phyloP scores from a whole-genome alignment of 1,140 invertebrate species.

The Epicauta chinensis region DNA sequence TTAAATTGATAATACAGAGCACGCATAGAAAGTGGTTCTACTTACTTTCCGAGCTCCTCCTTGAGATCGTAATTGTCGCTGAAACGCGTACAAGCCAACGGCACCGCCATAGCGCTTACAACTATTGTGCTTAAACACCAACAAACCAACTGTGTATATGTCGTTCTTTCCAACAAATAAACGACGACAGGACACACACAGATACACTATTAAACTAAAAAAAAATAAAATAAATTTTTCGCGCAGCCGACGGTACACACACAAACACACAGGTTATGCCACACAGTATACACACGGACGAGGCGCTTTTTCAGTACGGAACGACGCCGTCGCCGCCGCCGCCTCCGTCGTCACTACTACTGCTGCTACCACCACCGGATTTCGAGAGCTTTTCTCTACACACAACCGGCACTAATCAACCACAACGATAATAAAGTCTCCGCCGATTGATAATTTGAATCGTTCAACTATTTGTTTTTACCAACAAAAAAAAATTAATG shows the following conservation, averaged over 20 bases:
- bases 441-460: too few relatives aligned
- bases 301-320: too few relatives aligned
- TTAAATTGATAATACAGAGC: too few relatives aligned
- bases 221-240: slow-evolving; percentile 10
- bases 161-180: slow-evolving; percentile 16
- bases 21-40: slow-evolving; percentile 37
- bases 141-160: slow-evolving; percentile 27
- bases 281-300: slow-evolving; percentile 27
- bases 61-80: slow-evolving; percentile 99
- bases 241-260: slow-evolving; percentile 21
- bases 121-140: slow-evolving; percentile 21
- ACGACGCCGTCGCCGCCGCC: neutral
- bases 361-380: slow-evolving; percentile 12
- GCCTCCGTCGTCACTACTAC: too few relatives aligned
- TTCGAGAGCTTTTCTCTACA: slow-evolving; percentile 1
- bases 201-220: neutral
- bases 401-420: too few relatives aligned
- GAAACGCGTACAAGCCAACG: slow-evolving; percentile 76
- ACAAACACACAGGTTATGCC: slow-evolving; percentile 14
- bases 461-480: too few relatives aligned
- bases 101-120: slow-evolving; percentile 38
- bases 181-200: neutral
- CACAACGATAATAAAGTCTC: too few relatives aligned
- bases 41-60: slow-evolving; percentile 99
- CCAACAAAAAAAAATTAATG: too few relatives aligned